Evolutionary conservation across 2,113 vertebrate genomes (phyloP).

Genomic region (Miniopterus natalensis): DNA sequence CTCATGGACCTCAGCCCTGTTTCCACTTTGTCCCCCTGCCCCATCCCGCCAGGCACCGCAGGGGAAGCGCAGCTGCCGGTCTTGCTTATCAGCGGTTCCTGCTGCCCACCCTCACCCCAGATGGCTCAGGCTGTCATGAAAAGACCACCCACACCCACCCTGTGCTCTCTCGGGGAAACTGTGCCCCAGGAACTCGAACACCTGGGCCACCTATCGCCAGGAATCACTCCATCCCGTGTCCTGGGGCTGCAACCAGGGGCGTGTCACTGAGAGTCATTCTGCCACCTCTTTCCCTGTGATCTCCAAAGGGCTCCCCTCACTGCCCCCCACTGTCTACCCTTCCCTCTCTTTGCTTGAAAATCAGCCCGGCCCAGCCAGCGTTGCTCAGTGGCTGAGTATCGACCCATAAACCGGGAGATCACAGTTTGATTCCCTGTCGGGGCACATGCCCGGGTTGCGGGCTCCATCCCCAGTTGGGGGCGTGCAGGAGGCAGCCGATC

Average conservation of each 20-base stretch:
- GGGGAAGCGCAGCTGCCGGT: not conserved
- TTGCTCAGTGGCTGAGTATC: too few species aligned
- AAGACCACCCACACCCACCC: too few species aligned
- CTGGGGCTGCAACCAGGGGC: rapidly evolving
- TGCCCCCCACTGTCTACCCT: not conserved
- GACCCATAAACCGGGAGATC: too few species aligned
- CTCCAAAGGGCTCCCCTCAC: not conserved
- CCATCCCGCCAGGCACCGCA: not conserved
- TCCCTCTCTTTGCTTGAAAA: not conserved
- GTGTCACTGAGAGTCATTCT: too few species aligned
- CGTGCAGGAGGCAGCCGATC: too few species aligned
- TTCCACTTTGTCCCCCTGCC: not conserved
- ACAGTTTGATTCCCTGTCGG: too few species aligned
- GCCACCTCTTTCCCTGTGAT: not conserved
- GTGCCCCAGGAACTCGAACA: not conserved
- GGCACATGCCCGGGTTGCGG: too few species aligned
- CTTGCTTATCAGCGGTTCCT: too few species aligned
- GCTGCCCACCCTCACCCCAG: rapidly evolving
- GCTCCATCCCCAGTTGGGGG: too few species aligned
- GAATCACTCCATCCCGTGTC: not conserved
- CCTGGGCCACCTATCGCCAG: rapidly evolving
- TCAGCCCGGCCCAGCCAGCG: not conserved
- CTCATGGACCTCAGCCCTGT: not conserved
- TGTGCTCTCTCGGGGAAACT: not conserved
- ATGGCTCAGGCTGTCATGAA: not conserved